These are phyloP conservation scores for Burhinus oedicnemus DNA, from an alignment of 2,113 vertebrate genomes.

Conservation along the genomic window DNA sequence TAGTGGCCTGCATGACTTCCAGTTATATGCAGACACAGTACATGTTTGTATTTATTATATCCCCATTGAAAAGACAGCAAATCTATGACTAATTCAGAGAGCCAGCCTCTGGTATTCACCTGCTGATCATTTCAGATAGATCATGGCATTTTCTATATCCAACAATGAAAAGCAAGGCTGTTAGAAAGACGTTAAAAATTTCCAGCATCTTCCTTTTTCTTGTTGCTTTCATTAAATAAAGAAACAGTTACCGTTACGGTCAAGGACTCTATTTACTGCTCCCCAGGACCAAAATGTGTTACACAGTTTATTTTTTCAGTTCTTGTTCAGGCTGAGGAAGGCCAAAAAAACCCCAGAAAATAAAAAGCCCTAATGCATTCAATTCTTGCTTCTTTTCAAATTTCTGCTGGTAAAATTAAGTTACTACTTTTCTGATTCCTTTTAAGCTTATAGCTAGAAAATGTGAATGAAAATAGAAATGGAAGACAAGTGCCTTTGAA, in stretches of 20 bases:
- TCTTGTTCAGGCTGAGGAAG: background rate
- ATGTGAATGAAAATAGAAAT: background rate
- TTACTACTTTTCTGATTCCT: background rate
- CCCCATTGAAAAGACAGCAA: background rate
- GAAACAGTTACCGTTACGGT: background rate
- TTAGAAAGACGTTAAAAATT: background rate
- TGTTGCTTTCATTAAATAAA: background rate
- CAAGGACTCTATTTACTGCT: background rate
- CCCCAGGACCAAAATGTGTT: background rate
- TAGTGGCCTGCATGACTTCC: background rate
- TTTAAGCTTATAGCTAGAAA: background rate
- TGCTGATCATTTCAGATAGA: background rate
- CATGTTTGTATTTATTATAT: background rate
- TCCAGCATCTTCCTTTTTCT: background rate
- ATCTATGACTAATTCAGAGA: background rate
- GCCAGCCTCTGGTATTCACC: background rate
- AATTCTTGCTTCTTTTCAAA: background rate
- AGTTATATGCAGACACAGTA: background rate
- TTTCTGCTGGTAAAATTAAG: background rate
- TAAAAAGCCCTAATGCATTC: background rate
- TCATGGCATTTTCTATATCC: background rate
- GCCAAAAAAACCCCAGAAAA: fast-evolving
- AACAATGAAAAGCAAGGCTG: background rate
- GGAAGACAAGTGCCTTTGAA: background rate
- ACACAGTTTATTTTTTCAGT: background rate